Base-by-base conservation (phyloP, 2,797 vertebrate genomes). In the Rhinoraja longicauda region DNA sequence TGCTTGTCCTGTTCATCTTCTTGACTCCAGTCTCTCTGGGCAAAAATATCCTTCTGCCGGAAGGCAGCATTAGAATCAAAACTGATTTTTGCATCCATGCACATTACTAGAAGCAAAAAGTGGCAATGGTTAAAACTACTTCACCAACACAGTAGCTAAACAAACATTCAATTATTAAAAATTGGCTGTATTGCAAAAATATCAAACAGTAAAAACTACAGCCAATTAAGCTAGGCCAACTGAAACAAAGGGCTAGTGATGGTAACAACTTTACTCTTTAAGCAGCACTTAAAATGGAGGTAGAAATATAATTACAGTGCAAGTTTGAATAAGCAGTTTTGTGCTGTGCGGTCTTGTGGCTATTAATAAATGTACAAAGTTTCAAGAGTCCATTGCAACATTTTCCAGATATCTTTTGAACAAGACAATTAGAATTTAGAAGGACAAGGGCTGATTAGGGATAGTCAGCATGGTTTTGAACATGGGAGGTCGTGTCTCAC, bases 71-170 rank as follows among this genome's bases (percentile, higher is more conserved):
- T 99, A 93, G 98, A 97, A 95, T 99, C 99, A 93, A 99, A 99
- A 95, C 98, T 99, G 95, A 99, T 99, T 96, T 99, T 99, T 93
- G 99, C 99, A 75, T 99, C 99, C 98, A 99, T 99, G 95, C 99
- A 99, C 96, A 99, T 97, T 75, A 99, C 99, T 99, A 95, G 17
- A 0, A 53, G 57, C 15, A 57, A 93, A 93, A 64, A 57, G 67
- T 59, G 45, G 12, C 45, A 53, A 53, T 53, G 6, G 29, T 26
- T 57, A 19, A 73, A 75, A 73, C 13, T 13, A 6, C 36, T 39
- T 53, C 39, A 73, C 36, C 26, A 91, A 91, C 45, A 91, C 21
- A 92, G 39, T 70, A 45, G 10, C 29, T 53, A 0, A 92, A 32
- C 53, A 53, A 91, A 73, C 4, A 4, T 36, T 45, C 64, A 91